Conservation (phyloP, 2,113 vertebrate species). For the Tenrec ecaudatus region DNA sequence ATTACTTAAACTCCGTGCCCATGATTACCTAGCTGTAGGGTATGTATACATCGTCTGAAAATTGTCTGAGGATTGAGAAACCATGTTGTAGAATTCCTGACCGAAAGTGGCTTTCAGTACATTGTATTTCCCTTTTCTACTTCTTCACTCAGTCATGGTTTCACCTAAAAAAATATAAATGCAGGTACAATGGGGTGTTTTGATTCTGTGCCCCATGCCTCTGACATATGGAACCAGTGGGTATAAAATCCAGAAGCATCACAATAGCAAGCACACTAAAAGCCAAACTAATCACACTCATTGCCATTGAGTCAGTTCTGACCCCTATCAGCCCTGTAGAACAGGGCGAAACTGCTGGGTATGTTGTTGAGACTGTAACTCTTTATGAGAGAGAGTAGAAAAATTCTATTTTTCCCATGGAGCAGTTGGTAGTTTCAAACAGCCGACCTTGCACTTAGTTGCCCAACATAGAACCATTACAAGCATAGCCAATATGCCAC, state of each 20-base stretch:
- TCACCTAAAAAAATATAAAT: neutral
- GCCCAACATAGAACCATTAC: too few relatives aligned
- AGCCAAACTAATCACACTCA: too few relatives aligned
- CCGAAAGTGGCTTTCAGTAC: neutral
- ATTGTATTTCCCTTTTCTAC: neutral
- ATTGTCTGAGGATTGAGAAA: neutral
- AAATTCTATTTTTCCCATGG: too few relatives aligned
- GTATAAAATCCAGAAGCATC: neutral
- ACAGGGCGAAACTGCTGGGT: too few relatives aligned
- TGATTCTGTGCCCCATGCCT: neutral
- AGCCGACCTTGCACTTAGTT: too few relatives aligned
- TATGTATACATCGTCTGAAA: neutral
- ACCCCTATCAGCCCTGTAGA: too few relatives aligned
- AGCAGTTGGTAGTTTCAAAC: too few relatives aligned
- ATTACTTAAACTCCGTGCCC: neutral
- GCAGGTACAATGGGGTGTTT: neutral
- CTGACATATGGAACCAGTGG: neutral
- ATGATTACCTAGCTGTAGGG: neutral
- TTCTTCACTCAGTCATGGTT: neutral
- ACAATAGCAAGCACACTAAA: neutral
- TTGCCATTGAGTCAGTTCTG: too few relatives aligned
- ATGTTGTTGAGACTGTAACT: too few relatives aligned
- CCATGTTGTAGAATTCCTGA: neutral
- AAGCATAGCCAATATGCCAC: too few relatives aligned
- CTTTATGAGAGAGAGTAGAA: too few relatives aligned